These are phyloP conservation scores for Garrulus glandarius DNA, from an alignment of 2,797 vertebrate genomes.

Conservation along the genomic window DNA sequence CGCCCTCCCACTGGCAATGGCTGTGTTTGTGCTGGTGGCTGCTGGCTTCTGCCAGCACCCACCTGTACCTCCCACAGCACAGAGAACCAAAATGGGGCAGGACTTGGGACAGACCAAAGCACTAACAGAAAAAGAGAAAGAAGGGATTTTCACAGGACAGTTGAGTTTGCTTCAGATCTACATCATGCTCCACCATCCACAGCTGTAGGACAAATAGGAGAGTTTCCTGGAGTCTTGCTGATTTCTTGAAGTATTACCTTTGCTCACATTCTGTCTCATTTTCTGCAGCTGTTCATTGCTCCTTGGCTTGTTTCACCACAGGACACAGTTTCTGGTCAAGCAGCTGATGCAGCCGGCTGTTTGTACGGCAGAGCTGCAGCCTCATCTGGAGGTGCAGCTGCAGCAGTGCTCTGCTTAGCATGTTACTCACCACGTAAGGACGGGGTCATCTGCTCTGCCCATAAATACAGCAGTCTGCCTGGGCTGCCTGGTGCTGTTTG, in stretches of 20 bases:
- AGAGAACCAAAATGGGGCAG: neutral
- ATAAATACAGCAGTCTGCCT: slow-evolving; percentile 70
- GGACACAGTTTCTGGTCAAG: neutral
- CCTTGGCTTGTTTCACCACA: neutral
- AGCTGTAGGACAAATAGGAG: neutral
- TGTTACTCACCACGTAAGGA: slow-evolving; percentile 64
- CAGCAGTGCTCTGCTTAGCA: neutral
- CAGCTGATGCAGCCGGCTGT: neutral
- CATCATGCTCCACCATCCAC: no score
- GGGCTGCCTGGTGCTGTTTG: slow-evolving; percentile 1
- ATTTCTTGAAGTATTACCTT: neutral
- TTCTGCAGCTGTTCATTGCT: neutral
- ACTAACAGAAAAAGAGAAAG: neutral
- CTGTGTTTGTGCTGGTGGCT: neutral
- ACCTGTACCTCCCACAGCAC: rapidly evolving
- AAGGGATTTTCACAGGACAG: neutral
- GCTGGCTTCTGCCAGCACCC: neutral
- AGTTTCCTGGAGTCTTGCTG: neutral
- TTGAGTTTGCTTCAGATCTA: neutral
- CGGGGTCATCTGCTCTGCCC: slow-evolving; percentile 67
- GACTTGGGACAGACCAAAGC: neutral
- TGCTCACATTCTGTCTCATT: neutral
- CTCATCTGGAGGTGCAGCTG: rapidly evolving
- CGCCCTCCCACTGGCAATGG: neutral
- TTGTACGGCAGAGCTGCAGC: neutral